Conservation (phyloP, 2,113 vertebrate genomes). For the Callipepla squamata region DNA sequence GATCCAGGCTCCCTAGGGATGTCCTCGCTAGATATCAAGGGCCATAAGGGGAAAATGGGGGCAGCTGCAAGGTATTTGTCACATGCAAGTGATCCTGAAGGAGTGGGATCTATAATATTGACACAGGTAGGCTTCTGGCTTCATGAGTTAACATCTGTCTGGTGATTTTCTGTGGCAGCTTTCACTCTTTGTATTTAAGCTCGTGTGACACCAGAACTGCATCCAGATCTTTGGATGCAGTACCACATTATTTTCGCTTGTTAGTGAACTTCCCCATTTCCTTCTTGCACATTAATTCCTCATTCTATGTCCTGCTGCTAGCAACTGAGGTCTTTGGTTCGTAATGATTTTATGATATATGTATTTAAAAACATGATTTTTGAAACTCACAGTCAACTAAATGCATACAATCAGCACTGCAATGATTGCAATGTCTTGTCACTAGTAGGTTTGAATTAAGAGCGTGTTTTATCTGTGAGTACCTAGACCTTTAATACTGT, state of each 20-base stretch:
- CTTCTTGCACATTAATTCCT: not conserved
- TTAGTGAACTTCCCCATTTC: not conserved
- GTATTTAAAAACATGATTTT: rapidly evolving
- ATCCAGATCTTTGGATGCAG: not conserved
- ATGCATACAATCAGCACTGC: not conserved
- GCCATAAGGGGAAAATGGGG: not conserved
- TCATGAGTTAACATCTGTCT: not conserved
- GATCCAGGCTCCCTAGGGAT: not conserved
- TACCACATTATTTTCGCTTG: not conserved
- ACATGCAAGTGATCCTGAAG: not conserved
- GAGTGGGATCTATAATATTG: not conserved
- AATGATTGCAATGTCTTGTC: not conserved
- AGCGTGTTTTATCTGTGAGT: rapidly evolving
- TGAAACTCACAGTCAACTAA: not conserved
- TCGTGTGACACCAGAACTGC: not conserved
- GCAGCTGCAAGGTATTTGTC: not conserved
- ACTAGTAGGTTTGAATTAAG: not conserved
- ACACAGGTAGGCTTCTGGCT: not conserved
- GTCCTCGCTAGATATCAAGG: not conserved
- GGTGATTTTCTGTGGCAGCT: not conserved
- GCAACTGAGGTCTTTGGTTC: not conserved
- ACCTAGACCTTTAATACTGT: not conserved
- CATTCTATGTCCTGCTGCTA: not conserved
- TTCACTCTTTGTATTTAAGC: not conserved
- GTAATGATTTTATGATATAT: not conserved